phyloP scores from a whole-genome alignment of 2,113 vertebrate genomes.

The Himantopus leucocephalus region DNA sequence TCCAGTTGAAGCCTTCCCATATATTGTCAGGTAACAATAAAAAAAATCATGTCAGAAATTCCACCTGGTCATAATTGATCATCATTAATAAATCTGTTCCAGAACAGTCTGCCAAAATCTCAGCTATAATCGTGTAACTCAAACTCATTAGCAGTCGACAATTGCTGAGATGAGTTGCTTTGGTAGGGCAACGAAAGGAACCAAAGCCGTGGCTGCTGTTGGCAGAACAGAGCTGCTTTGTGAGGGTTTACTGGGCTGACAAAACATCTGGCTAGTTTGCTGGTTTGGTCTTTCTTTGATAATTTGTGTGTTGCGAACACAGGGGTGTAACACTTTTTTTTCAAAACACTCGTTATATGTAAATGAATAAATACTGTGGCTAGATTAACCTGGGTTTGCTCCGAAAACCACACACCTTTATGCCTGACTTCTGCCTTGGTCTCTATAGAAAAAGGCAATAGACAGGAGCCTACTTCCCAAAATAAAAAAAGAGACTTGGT shows the following conservation, averaged over 20 bases:
- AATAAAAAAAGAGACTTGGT: not conserved
- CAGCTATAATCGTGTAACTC: not conserved
- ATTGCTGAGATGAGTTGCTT: not conserved
- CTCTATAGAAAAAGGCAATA: not conserved
- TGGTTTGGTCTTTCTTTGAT: not conserved
- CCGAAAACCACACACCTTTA: not conserved
- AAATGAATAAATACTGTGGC: not conserved
- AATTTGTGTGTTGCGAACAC: not conserved
- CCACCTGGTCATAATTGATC: conserved; percentile 69
- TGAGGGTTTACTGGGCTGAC: not conserved
- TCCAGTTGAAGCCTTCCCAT: conserved; percentile 56
- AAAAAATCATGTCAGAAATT: conserved; percentile 54
- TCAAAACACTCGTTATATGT: not conserved
- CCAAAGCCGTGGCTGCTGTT: not conserved
- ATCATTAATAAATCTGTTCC: conserved; percentile 57
- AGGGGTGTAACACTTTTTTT: not conserved
- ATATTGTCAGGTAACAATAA: conserved; percentile 54
- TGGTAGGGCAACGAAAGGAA: not conserved
- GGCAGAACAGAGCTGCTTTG: not conserved
- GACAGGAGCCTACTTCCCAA: not conserved
- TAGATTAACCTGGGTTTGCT: not conserved
- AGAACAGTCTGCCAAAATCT: conserved; percentile 47
- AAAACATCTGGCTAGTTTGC: not conserved
- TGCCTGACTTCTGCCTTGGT: not conserved
- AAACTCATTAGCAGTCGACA: conserved; percentile 44